Evolutionary conservation across 2,888 invertebrate genomes (phyloP).

Genomic region (Gasteruption jaculator): DNA sequence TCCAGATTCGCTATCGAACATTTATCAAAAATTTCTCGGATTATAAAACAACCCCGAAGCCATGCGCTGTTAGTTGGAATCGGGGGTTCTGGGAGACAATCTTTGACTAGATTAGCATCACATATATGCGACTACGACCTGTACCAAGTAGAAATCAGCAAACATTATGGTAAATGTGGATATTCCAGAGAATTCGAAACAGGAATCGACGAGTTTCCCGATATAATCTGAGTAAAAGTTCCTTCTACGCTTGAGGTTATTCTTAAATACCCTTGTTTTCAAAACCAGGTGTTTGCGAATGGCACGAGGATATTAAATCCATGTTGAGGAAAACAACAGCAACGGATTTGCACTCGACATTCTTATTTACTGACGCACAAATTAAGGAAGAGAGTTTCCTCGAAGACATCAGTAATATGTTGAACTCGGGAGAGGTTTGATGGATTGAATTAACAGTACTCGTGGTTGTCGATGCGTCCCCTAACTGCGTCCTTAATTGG

Average conservation of each 20-base stretch:
- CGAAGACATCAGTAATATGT: conserved; percentile 87
- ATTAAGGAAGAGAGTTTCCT: conserved; percentile 91
- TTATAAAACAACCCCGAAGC: conserved; percentile 86
- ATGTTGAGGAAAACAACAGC: conserved; percentile 77
- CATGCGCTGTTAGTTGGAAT: conserved; percentile 88
- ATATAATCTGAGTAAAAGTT: no score
- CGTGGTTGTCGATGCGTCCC: not conserved
- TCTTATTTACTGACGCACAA: conserved; percentile 88
- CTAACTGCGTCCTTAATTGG: not conserved
- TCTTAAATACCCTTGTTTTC: no score
- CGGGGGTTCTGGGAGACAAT: conserved; percentile 91
- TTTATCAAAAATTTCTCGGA: conserved; percentile 83
- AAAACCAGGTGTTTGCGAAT: conserved; percentile 72
- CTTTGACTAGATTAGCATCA: conserved; percentile 83
- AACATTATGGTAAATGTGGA: conserved; percentile 85
- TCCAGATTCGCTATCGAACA: conserved; percentile 90
- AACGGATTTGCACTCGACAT: conserved; percentile 82
- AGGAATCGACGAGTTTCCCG: no score
- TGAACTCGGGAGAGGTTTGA: conserved; percentile 85
- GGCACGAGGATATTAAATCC: conserved; percentile 87
- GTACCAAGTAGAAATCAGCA: conserved; percentile 83
- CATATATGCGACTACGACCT: conserved; percentile 92
- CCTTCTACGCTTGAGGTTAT: no score
- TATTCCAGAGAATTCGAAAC: no score
- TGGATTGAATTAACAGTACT: not conserved